These are phyloP conservation scores for Lynx canadensis DNA, from an alignment of 2,113 vertebrate genomes.

Conservation along the genomic window DNA sequence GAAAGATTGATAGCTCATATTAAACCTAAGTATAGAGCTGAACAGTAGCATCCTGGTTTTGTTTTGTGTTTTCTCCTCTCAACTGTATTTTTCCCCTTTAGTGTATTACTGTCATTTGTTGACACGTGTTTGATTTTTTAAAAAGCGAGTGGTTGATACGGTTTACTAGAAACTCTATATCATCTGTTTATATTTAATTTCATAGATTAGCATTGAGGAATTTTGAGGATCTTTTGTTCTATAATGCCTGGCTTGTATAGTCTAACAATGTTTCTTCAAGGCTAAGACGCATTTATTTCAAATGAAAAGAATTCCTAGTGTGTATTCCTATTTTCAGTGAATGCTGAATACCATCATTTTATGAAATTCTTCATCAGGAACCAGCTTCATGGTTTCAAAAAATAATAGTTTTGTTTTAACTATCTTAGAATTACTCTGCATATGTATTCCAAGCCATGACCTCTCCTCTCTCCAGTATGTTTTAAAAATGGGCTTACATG, in stretches of 20 bases:
- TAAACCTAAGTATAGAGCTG: slow-evolving; percentile 47
- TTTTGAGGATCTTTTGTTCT: slow-evolving; percentile 40
- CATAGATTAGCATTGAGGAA: neutral
- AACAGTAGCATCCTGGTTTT: slow-evolving; percentile 48
- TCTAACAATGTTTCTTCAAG: slow-evolving; percentile 23
- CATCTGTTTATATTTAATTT: slow-evolving; percentile 46
- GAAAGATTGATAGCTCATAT: slow-evolving; percentile 60
- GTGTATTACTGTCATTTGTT: slow-evolving; percentile 43
- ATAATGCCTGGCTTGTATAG: neutral
- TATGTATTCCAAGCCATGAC: neutral
- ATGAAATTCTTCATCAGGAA: slow-evolving; percentile 36
- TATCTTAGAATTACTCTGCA: neutral
- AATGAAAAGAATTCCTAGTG: neutral
- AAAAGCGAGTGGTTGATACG: neutral
- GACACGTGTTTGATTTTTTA: neutral
- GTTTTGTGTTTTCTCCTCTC: neutral
- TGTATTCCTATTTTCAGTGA: neutral
- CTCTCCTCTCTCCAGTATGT: neutral
- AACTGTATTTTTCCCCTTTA: neutral
- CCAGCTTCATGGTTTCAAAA: slow-evolving; percentile 9
- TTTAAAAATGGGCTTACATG: neutral
- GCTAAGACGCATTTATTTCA: slow-evolving; percentile 11
- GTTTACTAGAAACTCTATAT: slow-evolving; percentile 40
- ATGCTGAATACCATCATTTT: neutral
- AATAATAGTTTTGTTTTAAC: neutral